Conservation (phyloP, 2,888 invertebrate genomes). For the Andrena bicolor region DNA sequence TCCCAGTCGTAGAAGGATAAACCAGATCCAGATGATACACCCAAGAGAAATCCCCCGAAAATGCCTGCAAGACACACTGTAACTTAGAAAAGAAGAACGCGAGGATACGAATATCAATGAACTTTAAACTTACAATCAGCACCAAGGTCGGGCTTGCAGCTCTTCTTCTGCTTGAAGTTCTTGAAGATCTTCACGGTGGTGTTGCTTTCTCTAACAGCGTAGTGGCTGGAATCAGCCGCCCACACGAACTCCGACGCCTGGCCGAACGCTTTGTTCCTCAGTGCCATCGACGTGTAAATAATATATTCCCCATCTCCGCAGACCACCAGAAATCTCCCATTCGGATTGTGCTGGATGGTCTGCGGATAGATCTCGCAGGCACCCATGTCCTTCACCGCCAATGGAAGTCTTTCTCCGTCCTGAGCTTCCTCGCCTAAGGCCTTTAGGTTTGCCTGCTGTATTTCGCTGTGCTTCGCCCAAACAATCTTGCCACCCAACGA, state of each 20-base stretch:
- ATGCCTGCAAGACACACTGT: conserved; percentile 88
- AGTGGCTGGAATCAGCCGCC: conserved; percentile 98
- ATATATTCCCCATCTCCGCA: conserved; percentile 99
- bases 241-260: conserved; percentile 99
- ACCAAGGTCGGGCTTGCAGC: conserved; percentile 98
- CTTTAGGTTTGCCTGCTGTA: conserved; percentile 98
- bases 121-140: conserved; percentile 90
- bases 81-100: not conserved
- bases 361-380: conserved; percentile 99
- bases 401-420: conserved; percentile 88
- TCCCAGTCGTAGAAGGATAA: conserved; percentile 99
- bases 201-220: conserved; percentile 95
- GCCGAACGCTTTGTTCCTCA: conserved; percentile 99
- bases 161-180: conserved; percentile 98
- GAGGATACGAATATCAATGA: conserved; percentile 40
- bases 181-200: conserved; percentile 97
- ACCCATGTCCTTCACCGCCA: conserved; percentile 99
- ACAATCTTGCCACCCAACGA: conserved; percentile 99
- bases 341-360: conserved; percentile 98
- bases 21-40: conserved; percentile 96
- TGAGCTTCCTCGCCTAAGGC: conserved; percentile 90
- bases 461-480: conserved; percentile 99
- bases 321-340: conserved; percentile 97
- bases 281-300: conserved; percentile 99
- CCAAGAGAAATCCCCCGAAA: conserved; percentile 95